These are phyloP conservation scores for Alitta virens DNA, from an alignment of 2,888 invertebrate species.

Conservation along the genomic window DNA sequence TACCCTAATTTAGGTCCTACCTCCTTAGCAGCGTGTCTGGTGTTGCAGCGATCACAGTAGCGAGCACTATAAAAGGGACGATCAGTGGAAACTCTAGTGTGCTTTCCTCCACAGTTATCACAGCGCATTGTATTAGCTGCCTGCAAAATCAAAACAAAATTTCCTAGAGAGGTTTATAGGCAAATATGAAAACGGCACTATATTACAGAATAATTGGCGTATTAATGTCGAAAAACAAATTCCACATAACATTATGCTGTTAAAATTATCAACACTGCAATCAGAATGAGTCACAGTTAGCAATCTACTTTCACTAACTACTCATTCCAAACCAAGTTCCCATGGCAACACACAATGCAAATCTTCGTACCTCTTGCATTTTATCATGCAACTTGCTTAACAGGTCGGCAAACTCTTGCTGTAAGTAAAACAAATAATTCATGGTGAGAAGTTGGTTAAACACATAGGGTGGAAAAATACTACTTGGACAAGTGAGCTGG, in stretches of 20 bases:
- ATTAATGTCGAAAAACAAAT: too few species aligned
- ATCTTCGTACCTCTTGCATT: conserved; percentile 70
- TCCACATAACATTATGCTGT: too few species aligned
- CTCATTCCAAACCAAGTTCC: not conserved
- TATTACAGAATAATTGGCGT: too few species aligned
- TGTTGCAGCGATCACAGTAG: conserved; percentile 71
- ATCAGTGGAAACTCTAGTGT: conserved; percentile 81
- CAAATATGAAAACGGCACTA: not conserved
- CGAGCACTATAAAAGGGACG: conserved; percentile 89
- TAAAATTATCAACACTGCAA: too few species aligned
- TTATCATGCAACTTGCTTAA: conserved; percentile 86
- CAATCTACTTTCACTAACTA: too few species aligned
- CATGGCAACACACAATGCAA: not conserved
- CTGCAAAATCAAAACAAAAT: conserved; percentile 30
- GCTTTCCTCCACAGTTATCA: conserved; percentile 88
- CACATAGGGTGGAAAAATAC: too few species aligned
- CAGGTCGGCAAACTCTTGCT: conserved; percentile 76
- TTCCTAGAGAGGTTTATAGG: not conserved
- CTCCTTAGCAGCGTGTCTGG: conserved; percentile 53
- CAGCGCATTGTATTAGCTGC: conserved; percentile 92
- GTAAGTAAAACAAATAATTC: conserved; percentile 27
- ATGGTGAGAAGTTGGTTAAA: too few species aligned
- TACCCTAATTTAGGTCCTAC: too few species aligned
- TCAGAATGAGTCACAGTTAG: too few species aligned
- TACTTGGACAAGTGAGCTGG: too few species aligned